Conservation (phyloP, 2,113 vertebrate genomes). For the Trematomus loennbergii region DNA sequence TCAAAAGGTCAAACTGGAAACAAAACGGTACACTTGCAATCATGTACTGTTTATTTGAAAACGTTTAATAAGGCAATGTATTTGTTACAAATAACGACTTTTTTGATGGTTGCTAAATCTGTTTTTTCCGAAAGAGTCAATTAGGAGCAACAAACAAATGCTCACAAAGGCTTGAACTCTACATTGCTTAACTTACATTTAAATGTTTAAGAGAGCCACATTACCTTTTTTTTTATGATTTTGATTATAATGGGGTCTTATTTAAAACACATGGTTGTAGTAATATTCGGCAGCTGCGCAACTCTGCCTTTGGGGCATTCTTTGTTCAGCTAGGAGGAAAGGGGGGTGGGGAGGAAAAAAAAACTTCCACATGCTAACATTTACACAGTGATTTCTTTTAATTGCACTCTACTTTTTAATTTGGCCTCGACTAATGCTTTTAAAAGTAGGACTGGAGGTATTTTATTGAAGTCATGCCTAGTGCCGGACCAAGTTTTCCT, state of each 20-base stretch:
- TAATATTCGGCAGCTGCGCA: slow-evolving; percentile 85
- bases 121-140: slow-evolving; percentile 54
- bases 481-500: slow-evolving; percentile 74
- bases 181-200: slow-evolving; percentile 77
- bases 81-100: slow-evolving; percentile 31
- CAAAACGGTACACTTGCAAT: neutral
- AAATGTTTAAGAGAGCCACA: slow-evolving; percentile 82
- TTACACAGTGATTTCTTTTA: slow-evolving; percentile 90
- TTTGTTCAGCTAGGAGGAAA: slow-evolving; percentile 81
- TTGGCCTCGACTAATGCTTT: slow-evolving; percentile 87
- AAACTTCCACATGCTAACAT: slow-evolving; percentile 90
- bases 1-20: slow-evolving; percentile 19
- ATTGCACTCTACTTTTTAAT: slow-evolving; percentile 89
- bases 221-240: slow-evolving; percentile 86
- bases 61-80: slow-evolving; percentile 22
- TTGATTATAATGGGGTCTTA: slow-evolving; percentile 88
- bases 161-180: slow-evolving; percentile 72
- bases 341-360: slow-evolving; percentile 61
- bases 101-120: slow-evolving; percentile 46
- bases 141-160: slow-evolving; percentile 43
- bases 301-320: slow-evolving; percentile 80
- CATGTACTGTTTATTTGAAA: slow-evolving; percentile 22
- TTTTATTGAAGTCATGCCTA: slow-evolving; percentile 87
- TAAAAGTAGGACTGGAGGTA: slow-evolving; percentile 83
- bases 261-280: slow-evolving; percentile 86